These are phyloP conservation scores for Lapara coniferarum DNA, from an alignment of 2,888 invertebrate genomes.

Conservation along the genomic window DNA sequence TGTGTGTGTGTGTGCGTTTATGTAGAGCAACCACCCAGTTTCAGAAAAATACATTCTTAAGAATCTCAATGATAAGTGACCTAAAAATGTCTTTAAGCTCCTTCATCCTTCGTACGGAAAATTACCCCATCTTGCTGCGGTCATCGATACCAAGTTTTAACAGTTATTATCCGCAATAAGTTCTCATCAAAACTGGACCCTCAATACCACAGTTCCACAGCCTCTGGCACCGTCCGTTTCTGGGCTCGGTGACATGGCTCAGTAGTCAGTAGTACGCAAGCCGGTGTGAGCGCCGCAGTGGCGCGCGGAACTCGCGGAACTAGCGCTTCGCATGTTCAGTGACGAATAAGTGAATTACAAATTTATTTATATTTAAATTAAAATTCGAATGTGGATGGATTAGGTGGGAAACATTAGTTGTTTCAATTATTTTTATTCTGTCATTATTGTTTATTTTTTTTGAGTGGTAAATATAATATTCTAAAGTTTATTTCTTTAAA, in stretches of 20 bases:
- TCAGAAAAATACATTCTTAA: no score
- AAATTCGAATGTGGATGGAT: neutral
- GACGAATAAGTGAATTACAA: neutral
- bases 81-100: no score
- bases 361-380: neutral
- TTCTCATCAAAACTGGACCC: neutral
- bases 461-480: no score
- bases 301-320: neutral
- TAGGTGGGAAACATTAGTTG: neutral
- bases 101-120: no score
- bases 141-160: no score
- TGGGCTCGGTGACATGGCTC: neutral
- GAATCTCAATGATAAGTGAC: no score
- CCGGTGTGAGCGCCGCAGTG: constrained; percentile 7
- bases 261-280: constrained; percentile 6
- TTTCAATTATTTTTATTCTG: neutral
- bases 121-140: no score
- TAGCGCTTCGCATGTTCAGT: constrained; percentile 1
- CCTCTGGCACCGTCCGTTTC: neutral
- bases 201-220: neutral
- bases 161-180: neutral
- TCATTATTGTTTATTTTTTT: no score
- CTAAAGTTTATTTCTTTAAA: no score
- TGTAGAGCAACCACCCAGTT: no score
- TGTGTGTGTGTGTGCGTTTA: no score